Base-by-base conservation (phyloP, 2,113 vertebrate genomes). In the Hippocampus comes region DNA sequence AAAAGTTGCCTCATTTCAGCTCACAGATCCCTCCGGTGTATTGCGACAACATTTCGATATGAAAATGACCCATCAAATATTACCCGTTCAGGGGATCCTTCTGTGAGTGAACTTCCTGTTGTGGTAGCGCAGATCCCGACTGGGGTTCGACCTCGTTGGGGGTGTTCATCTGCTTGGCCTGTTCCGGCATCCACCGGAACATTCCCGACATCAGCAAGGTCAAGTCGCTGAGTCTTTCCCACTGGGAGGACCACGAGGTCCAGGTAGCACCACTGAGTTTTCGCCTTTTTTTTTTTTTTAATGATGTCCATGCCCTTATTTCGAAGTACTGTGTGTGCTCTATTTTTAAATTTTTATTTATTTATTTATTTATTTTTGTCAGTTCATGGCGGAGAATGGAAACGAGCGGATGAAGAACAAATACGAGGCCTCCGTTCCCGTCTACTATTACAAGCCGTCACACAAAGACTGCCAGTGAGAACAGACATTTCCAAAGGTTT, bases 391-490 rank as follows among this genome's bases (percentile, higher is more conserved):
- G 25, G 89, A 92, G 56, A 88, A 90, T 3, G 95, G 95, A 8
- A 96, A 96, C 65, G 76, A 89, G 48, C 82, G 84, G 72, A 90
- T 91, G 88, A 95, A 91, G 90, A 90, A 79, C 59, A 91, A 86
- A 25, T 96, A 94, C 0, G 96, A 97, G 89, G 94, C 93, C 1
- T 71, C 87, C 20, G 93, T 97, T 77, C 96, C 96, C 6, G 84
- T 92, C 67, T 96, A 95, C 86, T 97, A 95, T 90, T 97, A 97
- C 84, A 94, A 91, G 78, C 95, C 95, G 48, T 93, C 86, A 23
- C 89, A 94, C 82, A 92, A 72, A 70, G 94, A 95, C 88, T 93
- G 92, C 87, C 93, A 93, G 94, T 95, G 88, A 95, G 89, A 88
- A 86, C 63, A 17, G 41, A 65, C 5, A 41, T 41, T 27, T 41